A percentile compares a stretch with the other conserved stretches of the same genome.
Conservation (phyloP, 2,888 invertebrate genomes). For the Seira musarum region DNA sequence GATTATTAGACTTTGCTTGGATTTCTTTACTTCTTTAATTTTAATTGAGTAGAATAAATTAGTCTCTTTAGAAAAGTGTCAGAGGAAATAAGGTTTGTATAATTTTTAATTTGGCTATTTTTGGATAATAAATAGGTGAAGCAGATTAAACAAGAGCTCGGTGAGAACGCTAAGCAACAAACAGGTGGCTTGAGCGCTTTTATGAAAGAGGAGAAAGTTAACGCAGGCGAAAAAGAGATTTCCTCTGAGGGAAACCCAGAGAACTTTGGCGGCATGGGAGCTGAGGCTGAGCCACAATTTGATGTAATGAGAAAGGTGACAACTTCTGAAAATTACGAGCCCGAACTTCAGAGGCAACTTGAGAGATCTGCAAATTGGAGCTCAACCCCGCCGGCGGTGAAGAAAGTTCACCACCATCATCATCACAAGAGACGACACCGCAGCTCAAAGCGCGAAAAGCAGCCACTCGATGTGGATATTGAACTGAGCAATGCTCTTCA, state of each 20-base stretch:
- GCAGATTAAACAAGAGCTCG: slow-evolving; percentile 34
- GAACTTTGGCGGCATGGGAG: background rate
- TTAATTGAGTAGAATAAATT: background rate
- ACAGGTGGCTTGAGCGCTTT: background rate
- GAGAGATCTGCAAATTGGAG: slow-evolving; percentile 67
- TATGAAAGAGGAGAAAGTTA: background rate
- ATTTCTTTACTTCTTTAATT: background rate
- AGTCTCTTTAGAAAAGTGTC: background rate
- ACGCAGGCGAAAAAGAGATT: background rate
- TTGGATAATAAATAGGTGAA: slow-evolving; percentile 18
- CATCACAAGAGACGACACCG: slow-evolving; percentile 45
- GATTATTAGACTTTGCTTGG: too few relatives aligned
- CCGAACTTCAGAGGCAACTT: slow-evolving; percentile 67
- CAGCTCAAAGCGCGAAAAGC: slow-evolving; percentile 40
- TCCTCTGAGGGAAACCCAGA: background rate
- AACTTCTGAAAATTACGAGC: slow-evolving; percentile 60
- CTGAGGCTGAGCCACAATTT: slow-evolving; percentile 51
- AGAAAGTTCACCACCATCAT: slow-evolving; percentile 36
- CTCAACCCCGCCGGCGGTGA: slow-evolving; percentile 49
- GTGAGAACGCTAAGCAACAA: slow-evolving; percentile 18
- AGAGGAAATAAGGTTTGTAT: background rate
- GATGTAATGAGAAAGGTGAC: slow-evolving; percentile 63
- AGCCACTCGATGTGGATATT: background rate
- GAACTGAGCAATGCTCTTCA: slow-evolving; percentile 21
- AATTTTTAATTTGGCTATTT: background rate